These are phyloP conservation scores for Murina feae DNA, from an alignment of 2,113 vertebrate genomes.

Conservation along the genomic window DNA sequence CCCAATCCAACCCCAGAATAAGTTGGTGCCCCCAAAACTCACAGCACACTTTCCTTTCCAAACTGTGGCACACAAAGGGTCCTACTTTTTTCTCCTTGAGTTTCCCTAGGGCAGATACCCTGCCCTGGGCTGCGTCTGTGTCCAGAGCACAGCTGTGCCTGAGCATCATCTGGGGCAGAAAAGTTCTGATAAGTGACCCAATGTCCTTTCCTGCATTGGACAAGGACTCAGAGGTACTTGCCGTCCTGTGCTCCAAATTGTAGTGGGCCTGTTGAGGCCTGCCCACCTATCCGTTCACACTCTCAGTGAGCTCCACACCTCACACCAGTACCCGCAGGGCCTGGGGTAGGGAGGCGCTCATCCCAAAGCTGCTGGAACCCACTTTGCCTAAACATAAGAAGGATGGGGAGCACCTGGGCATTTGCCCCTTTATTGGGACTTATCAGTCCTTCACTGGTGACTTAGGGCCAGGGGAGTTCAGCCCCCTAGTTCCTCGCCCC, in stretches of 20 bases:
- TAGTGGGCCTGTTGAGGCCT: neutral
- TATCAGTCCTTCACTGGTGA: neutral
- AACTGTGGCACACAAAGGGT: neutral
- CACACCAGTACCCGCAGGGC: neutral
- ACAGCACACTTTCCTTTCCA: neutral
- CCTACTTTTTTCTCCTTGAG: neutral
- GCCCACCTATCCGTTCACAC: neutral
- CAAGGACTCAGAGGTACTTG: neutral
- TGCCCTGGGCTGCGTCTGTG: neutral
- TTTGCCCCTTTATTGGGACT: neutral
- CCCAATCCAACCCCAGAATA: neutral
- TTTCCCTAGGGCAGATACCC: neutral
- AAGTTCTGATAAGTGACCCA: neutral
- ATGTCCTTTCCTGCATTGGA: neutral
- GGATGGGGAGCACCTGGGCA: neutral
- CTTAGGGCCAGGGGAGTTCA: neutral
- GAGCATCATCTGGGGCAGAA: neutral
- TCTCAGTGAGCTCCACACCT: neutral
- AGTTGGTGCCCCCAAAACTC: neutral
- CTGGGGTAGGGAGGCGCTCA: neutral
- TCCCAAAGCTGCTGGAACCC: neutral
- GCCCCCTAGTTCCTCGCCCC: neutral
- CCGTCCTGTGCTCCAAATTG: neutral
- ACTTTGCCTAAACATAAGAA: neutral
- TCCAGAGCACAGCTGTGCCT: neutral